Percentiles rank a stretch among this genome's conserved stretches.
These are phyloP conservation scores for Carlito syrichta DNA, from an alignment of 2,113 vertebrate genomes.

Conservation along the genomic window DNA sequence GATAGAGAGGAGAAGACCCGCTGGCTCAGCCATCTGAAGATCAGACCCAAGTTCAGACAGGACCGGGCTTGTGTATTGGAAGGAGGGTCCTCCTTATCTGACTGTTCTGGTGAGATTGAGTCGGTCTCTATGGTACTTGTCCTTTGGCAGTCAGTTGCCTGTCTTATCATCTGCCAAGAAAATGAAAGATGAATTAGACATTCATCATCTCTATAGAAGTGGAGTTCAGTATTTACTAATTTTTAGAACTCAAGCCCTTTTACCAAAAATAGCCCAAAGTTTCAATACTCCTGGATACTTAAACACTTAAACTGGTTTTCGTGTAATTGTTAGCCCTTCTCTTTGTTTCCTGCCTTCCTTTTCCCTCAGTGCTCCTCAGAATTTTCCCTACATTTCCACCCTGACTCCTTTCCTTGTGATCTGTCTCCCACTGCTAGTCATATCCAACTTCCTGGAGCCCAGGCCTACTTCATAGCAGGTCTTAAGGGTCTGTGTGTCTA, in stretches of 20 bases:
- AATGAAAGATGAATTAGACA: background rate
- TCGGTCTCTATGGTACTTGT: background rate
- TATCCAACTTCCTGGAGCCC: background rate
- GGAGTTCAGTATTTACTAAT: background rate
- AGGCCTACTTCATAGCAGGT: background rate
- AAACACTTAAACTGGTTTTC: background rate
- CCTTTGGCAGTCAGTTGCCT: background rate
- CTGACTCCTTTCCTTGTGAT: background rate
- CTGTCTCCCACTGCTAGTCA: too few relatives aligned
- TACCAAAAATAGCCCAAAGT: background rate
- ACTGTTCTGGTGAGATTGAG: background rate
- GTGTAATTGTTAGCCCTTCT: too few relatives aligned
- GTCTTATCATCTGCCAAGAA: slow-evolving; percentile 8
- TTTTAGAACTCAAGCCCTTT: background rate
- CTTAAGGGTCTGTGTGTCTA: background rate
- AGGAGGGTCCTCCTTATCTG: background rate
- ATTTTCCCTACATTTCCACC: background rate
- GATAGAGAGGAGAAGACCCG: background rate
- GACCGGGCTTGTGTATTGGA: background rate
- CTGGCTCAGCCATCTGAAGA: slow-evolving; percentile 38
- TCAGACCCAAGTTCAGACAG: background rate
- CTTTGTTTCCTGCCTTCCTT: background rate
- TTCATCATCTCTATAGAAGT: accelerated
- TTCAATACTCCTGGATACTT: background rate
- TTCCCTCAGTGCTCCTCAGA: background rate